Base-by-base conservation (phyloP, 2,113 vertebrate species). In the Laterallus jamaicensis region DNA sequence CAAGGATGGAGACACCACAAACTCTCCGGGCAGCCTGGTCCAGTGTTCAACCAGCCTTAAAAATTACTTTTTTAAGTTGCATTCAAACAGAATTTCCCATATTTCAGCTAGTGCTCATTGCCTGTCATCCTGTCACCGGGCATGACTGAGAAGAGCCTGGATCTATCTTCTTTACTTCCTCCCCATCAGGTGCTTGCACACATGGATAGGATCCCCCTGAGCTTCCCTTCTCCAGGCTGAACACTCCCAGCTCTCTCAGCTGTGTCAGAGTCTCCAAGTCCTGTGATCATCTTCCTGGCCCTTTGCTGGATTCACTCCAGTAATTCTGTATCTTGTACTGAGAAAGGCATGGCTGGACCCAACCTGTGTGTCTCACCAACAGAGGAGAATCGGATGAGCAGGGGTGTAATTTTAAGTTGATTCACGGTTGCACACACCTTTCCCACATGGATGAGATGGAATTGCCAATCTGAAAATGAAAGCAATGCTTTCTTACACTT, bases 401-500 rank as follows among this genome's bases (percentile, higher is more conserved):
- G 82, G 85, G 70, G 67, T 42, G 13, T 39, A 86, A 94, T 96
- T 68, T 64, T 63, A 95, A 70, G 67, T 47, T 66, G 52, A 94
- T 64, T 95, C 85, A 90, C 58, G 80, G 78, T 37, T 78, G 67
- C 55, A 73, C 70, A 92, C 66, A 87, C 21, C 64, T 42, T 83
- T 88, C 92, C 66, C 69, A 88, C 24, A 12, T 1, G 5, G 54
- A 47, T 52, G 35, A 59, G 47, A 60, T 25, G 14, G 89, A 82
- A 79, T 85, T 86, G 39, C 18, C 59, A 26, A 52, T 78, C 60
- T 82, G 82, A 84, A 88, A 83, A 67, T 4, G 6, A 92, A 3
- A 86, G 15, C 12, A 82, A 52, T 56, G n/a, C 25, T 67, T 95
- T 75, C 62, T 76, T 64, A 14, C 13, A 58, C 24, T 91, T 88